Conservation (phyloP, 2,113 vertebrate species). For the Mormoops blainvillei region DNA sequence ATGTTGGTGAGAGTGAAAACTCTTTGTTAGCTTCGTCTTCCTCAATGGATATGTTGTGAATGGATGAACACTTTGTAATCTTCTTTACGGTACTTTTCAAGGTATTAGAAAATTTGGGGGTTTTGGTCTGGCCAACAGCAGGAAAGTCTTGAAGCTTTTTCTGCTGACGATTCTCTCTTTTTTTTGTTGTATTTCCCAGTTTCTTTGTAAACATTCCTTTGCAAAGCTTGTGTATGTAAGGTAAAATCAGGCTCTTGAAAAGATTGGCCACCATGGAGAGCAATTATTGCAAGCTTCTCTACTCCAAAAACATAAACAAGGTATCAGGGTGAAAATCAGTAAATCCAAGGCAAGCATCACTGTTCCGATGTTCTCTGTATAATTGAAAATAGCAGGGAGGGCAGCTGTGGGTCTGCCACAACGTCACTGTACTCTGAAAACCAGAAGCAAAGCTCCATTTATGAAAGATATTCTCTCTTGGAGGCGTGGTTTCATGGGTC, state of each 20-base stretch:
- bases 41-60: conserved; percentile 90
- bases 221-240: conserved; percentile 94
- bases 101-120: conserved; percentile 89
- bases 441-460: conserved; percentile 30
- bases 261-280: conserved; percentile 95
- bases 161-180: conserved; percentile 89
- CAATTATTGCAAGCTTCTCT: conserved; percentile 76
- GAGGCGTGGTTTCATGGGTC: conserved; percentile 49
- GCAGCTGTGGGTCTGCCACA: neutral
- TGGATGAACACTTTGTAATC: conserved; percentile 91
- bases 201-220: conserved; percentile 99
- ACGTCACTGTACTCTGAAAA: neutral
- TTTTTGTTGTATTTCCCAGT: conserved; percentile 93
- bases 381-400: neutral
- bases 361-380: neutral
- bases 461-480: conserved; percentile 61
- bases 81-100: conserved; percentile 95
- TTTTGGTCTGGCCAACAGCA: conserved; percentile 83
- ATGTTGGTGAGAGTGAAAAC: conserved; percentile 95
- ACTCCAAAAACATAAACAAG: conserved; percentile 61
- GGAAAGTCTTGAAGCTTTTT: conserved; percentile 88
- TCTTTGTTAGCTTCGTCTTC: conserved; percentile 87
- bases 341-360: conserved; percentile 71
- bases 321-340: conserved; percentile 60
- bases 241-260: conserved; percentile 89